phyloP scores from a whole-genome alignment of 2,113 vertebrate species.

The Austrofundulus limnaeus region DNA sequence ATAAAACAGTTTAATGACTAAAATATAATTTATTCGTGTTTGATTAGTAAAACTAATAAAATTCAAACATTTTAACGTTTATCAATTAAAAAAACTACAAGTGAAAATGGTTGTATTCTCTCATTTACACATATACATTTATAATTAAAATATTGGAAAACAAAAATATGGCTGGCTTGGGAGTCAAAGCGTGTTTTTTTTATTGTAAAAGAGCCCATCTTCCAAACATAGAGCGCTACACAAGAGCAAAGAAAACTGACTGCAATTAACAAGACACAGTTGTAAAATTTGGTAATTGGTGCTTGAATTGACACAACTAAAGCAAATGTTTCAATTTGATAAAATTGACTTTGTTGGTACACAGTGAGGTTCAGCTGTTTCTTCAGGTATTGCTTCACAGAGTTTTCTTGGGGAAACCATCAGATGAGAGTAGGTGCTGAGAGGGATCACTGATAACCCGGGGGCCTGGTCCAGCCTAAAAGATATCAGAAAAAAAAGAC shows the following conservation, averaged over 20 bases:
- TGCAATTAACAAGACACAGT: not conserved
- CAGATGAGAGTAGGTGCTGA: slow-evolving; percentile 64
- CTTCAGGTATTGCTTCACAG: no score
- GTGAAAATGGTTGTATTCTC: no score
- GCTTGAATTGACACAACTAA: no score
- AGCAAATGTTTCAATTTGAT: no score
- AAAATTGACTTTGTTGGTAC: no score
- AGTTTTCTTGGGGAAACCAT: slow-evolving; percentile 62
- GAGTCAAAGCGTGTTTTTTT: not conserved
- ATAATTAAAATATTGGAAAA: no score
- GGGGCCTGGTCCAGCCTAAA: slow-evolving; percentile 72
- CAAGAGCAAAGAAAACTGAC: not conserved
- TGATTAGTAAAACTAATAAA: not conserved
- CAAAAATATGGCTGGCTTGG: slow-evolving; percentile 1
- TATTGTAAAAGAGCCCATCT: not conserved
- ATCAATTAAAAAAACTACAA: not conserved
- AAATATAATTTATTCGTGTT: slow-evolving; percentile 53
- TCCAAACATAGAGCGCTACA: not conserved
- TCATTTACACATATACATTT: no score
- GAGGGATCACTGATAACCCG: slow-evolving; percentile 54
- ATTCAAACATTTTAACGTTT: not conserved
- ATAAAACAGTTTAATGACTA: slow-evolving; percentile 15
- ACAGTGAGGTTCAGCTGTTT: not conserved
- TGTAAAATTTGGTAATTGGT: not conserved
- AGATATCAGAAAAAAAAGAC: slow-evolving; percentile 10